These are phyloP conservation scores for Hypselothyrea guttata DNA, from an alignment of 2,888 invertebrate genomes.

Conservation along the genomic window DNA sequence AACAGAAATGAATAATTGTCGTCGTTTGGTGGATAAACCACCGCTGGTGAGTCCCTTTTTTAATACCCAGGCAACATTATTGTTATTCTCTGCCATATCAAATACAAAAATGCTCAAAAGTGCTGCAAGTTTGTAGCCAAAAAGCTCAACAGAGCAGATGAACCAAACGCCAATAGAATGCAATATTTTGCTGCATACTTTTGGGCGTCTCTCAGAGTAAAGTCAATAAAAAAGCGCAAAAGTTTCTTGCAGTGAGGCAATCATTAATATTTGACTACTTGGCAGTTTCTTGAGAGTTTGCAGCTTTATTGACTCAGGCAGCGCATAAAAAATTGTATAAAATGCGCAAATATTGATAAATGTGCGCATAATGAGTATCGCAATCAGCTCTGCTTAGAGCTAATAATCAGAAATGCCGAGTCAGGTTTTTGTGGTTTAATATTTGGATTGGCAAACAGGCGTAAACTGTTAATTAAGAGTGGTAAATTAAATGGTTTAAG, in stretches of 20 bases:
- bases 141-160: constrained; percentile 1
- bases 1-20: constrained; percentile 92
- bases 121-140: background rate
- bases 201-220: constrained; percentile 19
- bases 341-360: background rate
- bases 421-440: too few relatives aligned
- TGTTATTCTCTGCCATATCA: too few relatives aligned
- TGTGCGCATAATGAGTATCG: too few relatives aligned
- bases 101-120: constrained; percentile 15
- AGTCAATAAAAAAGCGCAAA: constrained; percentile 1
- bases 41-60: constrained; percentile 84
- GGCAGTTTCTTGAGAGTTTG: constrained; percentile 8
- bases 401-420: too few relatives aligned
- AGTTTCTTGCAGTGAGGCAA: constrained; percentile 2
- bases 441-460: too few relatives aligned
- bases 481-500: too few relatives aligned
- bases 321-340: background rate
- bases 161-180: background rate
- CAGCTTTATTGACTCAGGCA: constrained; percentile 4
- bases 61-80: constrained; percentile 2
- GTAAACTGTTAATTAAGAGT: too few relatives aligned
- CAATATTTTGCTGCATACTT: constrained; percentile 50
- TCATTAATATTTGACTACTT: constrained; percentile 25
- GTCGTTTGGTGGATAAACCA: constrained; percentile 90
- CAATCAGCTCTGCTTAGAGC: too few relatives aligned